These are phyloP conservation scores for Copsychus sechellarum DNA, from an alignment of 2,113 vertebrate genomes.

Conservation along the genomic window DNA sequence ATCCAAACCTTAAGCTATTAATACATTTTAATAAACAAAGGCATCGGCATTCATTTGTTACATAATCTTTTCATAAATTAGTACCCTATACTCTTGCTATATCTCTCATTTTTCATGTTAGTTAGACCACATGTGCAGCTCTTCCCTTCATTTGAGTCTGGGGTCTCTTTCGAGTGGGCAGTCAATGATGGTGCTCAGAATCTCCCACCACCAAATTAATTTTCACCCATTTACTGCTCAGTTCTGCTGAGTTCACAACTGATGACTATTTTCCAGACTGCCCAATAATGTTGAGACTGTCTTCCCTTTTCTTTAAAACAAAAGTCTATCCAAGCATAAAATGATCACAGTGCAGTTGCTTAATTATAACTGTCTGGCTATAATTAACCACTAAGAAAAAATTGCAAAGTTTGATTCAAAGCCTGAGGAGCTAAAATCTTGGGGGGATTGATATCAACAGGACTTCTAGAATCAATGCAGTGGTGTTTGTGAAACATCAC, in stretches of 20 bases:
- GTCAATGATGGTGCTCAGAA: neutral
- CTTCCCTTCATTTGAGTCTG: neutral
- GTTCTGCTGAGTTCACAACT: neutral
- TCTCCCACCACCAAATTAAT: neutral
- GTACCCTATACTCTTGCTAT: accelerated
- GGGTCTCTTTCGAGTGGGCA: neutral
- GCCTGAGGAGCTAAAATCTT: neutral
- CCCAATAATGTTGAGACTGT: neutral
- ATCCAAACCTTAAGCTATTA: neutral
- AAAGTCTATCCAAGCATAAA: neutral
- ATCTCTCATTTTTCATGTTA: neutral
- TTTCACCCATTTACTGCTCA: neutral
- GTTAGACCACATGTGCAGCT: neutral
- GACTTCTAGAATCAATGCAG: neutral
- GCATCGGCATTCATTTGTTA: neutral
- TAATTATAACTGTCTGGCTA: neutral
- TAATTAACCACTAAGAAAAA: neutral
- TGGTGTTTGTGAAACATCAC: neutral
- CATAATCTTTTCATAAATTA: neutral
- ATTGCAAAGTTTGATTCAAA: neutral
- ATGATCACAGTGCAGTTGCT: neutral
- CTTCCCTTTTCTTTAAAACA: neutral
- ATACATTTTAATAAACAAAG: neutral
- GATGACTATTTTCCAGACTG: neutral
- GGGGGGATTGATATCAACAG: neutral